Base-by-base conservation (phyloP, 2,888 invertebrate genomes). In the Laothoe populi region DNA sequence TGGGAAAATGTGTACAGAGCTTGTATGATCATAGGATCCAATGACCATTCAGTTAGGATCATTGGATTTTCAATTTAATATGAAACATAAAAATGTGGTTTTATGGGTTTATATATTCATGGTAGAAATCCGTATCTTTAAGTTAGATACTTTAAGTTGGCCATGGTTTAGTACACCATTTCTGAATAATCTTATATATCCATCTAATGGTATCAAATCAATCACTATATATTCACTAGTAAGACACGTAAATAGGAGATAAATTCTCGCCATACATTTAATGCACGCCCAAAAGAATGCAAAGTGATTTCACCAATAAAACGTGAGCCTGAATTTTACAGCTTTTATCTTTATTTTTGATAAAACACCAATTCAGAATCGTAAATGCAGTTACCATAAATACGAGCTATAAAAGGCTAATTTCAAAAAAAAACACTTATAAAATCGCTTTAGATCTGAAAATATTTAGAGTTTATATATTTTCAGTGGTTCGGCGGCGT, bases 311-410 rank as follows among this genome's bases (percentile, higher is more conserved):
- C 5, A 44, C 8, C 19, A 8, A 42, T 42, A 40, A 5, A 44
- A 44, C 8, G 16, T 16, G 7, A 16, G 44, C 19, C 19, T 44
- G 19, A 11, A 35, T 31, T 53, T 35, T 35, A 19, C 11, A 35
- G 31, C 53, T 53, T 8, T 19, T 49, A 49, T 8, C 16, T 49
- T 49, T 49, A 16, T 35, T 35, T 53, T 53, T 4, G 11, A 4
- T 8, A n/a, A 48, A 26, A 35, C 35, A 11, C 19, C 16, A 31
- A 19, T 31, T 53, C 8, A 19, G 31, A 35, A 19, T 16, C 31
- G 16, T 49, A 49, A 49, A 49, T 31, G 49, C 35, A 49, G 49
- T 31, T 31, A 49, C 26, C 19, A 53, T 44, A 35, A 53, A 10
- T 11, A 19, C 2, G 4, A 0, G 19, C 35, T 53, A 10, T 19